Base-by-base conservation (phyloP, 2,888 invertebrate species). In the Argynnis bischoffii region DNA sequence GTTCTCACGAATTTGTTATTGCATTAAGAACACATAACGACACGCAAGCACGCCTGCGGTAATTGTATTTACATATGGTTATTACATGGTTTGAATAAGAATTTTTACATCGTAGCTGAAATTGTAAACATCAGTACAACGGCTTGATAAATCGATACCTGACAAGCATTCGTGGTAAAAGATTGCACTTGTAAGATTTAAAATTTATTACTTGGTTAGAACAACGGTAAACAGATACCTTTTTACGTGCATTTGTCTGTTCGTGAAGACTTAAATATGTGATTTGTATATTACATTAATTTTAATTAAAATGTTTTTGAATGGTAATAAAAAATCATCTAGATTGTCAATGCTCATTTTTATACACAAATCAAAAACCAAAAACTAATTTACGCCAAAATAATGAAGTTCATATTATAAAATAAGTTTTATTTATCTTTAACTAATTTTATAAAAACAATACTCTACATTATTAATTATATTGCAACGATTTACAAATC, bases 181-280 rank as follows among this genome's bases (percentile, higher is more conserved):
- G 53, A 69, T 63, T 59, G 65, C 68, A 71, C 68, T 71, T 71
- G 66, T 71, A 69, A 59, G 70, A 71, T 66, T 71, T 71, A 59
- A 59, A 63, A 68, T 65, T 59, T 63, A 51, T 60, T 63, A 48
- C 54, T 26, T 59, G 50, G 46, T 64, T 35, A 55, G 61, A 15
- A 16, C n/a, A 60, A 61, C 51, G 51, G 48, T 18, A 48, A 66
- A 57, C 35, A 51, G 47, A 59, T 26, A 57, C 46, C 26, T 47
- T 18, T 50, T 31, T 15, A 26, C 35, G 35, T 35, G 35, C 26
- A 26, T 13, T 14, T 14, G 55, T 60, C 18, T 35, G 18, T 18
- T 66, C n/a, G 31, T 54, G 6, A 55, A 48, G 47, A 47, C 54
- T 54, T 54, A 53, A 46, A 63, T 18, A 35, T 3, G 14, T n/a